Conservation (phyloP, 2,113 vertebrate species). For the Gila orcuttii region DNA sequence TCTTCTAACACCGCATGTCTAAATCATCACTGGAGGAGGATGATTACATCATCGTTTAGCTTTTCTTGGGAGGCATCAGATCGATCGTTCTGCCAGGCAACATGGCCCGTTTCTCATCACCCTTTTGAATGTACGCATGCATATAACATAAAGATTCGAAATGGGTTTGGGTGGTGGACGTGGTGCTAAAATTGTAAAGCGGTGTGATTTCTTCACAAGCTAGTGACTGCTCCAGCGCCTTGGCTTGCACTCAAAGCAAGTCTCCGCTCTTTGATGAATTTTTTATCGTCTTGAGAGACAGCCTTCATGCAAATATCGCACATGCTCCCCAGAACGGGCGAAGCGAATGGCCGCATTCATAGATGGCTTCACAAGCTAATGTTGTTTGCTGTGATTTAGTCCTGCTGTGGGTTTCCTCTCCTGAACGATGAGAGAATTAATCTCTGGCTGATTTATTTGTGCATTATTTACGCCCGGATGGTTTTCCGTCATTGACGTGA, state of each 20-base stretch:
- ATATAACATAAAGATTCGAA: not conserved
- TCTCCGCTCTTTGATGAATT: conserved; percentile 57
- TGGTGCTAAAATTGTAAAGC: conserved; percentile 19
- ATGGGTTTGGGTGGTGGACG: not conserved
- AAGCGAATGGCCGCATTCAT: not conserved
- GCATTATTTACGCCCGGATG: conserved; percentile 30
- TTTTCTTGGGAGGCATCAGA: not conserved
- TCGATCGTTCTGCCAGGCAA: not conserved
- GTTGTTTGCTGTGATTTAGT: conserved; percentile 30
- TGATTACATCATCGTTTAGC: not conserved
- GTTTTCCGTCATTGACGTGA: conserved; percentile 40
- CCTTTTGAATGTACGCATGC: not conserved
- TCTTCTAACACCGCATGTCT: not conserved
- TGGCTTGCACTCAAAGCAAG: conserved; percentile 49
- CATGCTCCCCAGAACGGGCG: not conserved
- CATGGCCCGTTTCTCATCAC: not conserved
- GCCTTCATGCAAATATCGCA: conserved; percentile 20
- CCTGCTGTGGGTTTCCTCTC: not conserved
- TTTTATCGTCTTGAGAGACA: conserved; percentile 51
- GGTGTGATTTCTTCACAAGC: conserved; percentile 32
- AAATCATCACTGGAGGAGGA: not conserved
- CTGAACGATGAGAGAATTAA: conserved; percentile 29
- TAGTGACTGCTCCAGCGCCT: conserved; percentile 19
- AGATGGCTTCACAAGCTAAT: not conserved
- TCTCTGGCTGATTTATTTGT: conserved; percentile 19